phyloP scores from a whole-genome alignment of 2,888 invertebrate species.

The Tachystola acroxantha region DNA sequence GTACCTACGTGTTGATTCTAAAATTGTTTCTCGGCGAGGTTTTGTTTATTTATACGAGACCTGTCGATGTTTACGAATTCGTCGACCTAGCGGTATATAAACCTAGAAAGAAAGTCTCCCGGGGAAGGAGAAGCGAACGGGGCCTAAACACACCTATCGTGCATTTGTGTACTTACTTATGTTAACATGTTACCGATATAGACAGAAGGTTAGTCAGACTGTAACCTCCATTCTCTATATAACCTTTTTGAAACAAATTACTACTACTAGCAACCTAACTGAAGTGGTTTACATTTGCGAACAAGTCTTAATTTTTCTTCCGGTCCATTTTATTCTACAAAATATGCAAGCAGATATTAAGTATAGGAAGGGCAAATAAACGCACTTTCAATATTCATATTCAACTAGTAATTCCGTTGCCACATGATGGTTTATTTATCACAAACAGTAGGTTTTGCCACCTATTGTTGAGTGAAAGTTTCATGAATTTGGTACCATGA shows the following conservation, averaged over 20 bases:
- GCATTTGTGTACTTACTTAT: constrained; percentile 35
- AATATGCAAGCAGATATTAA: too few species aligned
- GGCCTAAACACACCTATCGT: constrained; percentile 25
- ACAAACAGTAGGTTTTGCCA: too few species aligned
- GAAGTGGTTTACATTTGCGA: constrained; percentile 11
- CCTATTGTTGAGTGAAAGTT: too few species aligned
- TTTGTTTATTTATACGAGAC: constrained; percentile 41
- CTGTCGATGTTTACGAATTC: constrained; percentile 38
- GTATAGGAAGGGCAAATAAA: too few species aligned
- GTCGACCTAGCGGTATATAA: constrained; percentile 32
- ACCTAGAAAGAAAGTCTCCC: constrained; percentile 42
- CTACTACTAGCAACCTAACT: too few species aligned
- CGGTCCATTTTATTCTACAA: too few species aligned
- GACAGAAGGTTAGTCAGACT: constrained; percentile 50
- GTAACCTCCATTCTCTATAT: constrained; percentile 30
- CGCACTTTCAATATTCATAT: too few species aligned
- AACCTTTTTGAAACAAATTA: constrained; percentile 18
- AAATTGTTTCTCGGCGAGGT: constrained; percentile 21
- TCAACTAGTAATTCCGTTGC: too few species aligned
- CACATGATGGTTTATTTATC: too few species aligned
- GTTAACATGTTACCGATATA: constrained; percentile 51
- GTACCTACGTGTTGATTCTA: background rate
- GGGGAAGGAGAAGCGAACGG: constrained; percentile 27
- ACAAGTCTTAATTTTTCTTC: background rate
- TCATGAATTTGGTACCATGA: too few species aligned